Evolutionary conservation across 2,797 vertebrate genomes (phyloP), one percentile per base, ranked within the genome.

Genomic region (Oryzias dopingdopingensis): DNA sequence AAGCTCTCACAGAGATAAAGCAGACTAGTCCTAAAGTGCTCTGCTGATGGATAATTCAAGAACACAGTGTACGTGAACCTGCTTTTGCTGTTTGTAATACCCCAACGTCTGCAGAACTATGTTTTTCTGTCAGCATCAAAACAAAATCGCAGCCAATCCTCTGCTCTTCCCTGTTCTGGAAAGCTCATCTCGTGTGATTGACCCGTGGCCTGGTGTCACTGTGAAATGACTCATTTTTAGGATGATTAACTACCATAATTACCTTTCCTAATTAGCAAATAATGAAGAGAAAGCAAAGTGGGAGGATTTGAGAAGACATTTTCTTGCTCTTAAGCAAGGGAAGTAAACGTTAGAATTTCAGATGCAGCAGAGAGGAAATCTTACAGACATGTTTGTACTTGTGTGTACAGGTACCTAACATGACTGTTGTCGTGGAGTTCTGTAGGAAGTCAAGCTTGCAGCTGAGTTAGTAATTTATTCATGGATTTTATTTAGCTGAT

Each of bases 141-240:
- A 37, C 8, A 32, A 61, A 53, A 55, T 15, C 43, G 29, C 56
- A 45, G 44, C 61, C 56, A 23, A 56, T 20, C 42, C 14, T 57
- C 56, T 45, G 18, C 65, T 44, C 48, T 48, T 37, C 26, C 5
- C 14, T 16, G 52, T 67, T 57, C 56, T 46, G 54, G 24, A 70
- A 56, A 44, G 48, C 51, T 37, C 1, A 8, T 60, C 70, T 69
- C 71, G 52, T 18, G 49, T 60, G 62, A 70, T 65, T 79, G 76
- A 86, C 77, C 83, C 77, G 65, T 53, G 75, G 72, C 74, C 82
- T 71, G 60, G 72, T 83, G 86, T 90, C 85, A 85, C 77, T 82
- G 72, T 80, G 70, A 85, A 86, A 86, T 82, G 81, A 80, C 82
- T 92, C 89, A 90, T 93, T 91, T 87, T 83, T 83, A 87, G 86